These are phyloP conservation scores for Zoanthus sansibaricus DNA, from an alignment of 92 coral and sea anemone species.

Conservation along the genomic window DNA sequence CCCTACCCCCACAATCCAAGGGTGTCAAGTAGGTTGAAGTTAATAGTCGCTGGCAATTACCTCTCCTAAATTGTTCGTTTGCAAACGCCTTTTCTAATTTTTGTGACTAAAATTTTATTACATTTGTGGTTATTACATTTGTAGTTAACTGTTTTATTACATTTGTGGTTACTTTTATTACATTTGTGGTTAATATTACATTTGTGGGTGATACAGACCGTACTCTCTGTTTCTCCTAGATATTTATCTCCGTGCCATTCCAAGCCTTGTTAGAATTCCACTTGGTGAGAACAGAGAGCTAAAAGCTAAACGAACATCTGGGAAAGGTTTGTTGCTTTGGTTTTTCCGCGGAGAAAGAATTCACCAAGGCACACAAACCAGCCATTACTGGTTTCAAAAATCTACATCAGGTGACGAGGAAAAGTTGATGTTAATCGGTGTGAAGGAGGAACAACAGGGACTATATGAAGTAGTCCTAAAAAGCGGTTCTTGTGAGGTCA, in stretches of 20 bases:
- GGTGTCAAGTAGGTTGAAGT: no score
- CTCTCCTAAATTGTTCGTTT: no score
- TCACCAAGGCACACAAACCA: constrained; percentile 1
- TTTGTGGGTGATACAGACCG: background rate
- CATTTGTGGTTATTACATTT: no score
- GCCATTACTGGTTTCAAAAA: constrained; percentile 14
- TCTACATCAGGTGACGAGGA: background rate
- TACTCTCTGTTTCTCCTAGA: background rate
- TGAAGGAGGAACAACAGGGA: constrained; percentile 33
- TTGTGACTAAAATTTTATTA: no score
- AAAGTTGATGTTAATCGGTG: background rate
- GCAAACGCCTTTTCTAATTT: no score
- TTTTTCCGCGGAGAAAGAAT: constrained; percentile 23
- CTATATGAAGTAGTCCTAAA: constrained; percentile 20
- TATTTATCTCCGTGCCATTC: constrained; percentile 18
- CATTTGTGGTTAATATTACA: no score
- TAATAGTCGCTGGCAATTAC: no score
- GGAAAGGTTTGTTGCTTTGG: constrained; percentile 14
- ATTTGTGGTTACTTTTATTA: no score
- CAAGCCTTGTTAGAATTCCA: background rate
- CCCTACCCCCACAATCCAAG: no score
- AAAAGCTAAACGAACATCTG: background rate
- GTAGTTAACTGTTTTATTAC: no score
- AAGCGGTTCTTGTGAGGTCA: constrained; percentile 26
- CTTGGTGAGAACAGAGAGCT: background rate